Base-by-base conservation (phyloP, 1,140 invertebrate genomes). In the Panagrolaimus sp. region DNA sequence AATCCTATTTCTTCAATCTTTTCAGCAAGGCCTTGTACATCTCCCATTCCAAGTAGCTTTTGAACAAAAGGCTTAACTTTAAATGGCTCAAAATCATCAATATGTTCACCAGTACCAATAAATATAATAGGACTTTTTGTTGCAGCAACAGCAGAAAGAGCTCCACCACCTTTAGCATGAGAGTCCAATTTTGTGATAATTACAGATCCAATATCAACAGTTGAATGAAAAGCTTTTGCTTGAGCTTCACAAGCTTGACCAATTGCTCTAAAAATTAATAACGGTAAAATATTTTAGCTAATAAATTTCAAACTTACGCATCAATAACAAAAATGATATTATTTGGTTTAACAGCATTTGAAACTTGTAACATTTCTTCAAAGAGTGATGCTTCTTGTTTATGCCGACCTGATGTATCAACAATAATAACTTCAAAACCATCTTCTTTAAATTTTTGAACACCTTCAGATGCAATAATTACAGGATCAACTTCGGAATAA, bases 271-370 rank as follows among this genome's bases (percentile, higher is more conserved):
- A 38, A 38, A 38, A 38, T 2, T 2, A 4, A 38, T 38, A 4
- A 38, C 48, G 12, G 1, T 28, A 15, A 43, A 9, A 10, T 10
- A 24, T 38, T 24, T 21, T 15, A 26, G 7, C 43, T 3, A 48
- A 24, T 46, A 46, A 66, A 43, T 76, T 76, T 14, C 80, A 95
- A 86, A 99, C 98, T 38, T 93, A 94, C n/a, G 96, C 96, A 86
- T 99, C 96, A 96, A 99, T 99, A 12, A 99, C 96, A 85, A 98
- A 99, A 73, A 98, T 93, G 69, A 98, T 93, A 85, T 98, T 97
- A 81, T 98, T 93, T 47, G 96, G 96, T 88, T 82, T 79, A 83
- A 97, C 89, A 70, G 93, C 93, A 88, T 96, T 97, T 4, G 93
- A 90, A 67, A 99, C 94, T 87, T 96, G 93, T 85, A 99, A 94